Base-by-base conservation (phyloP, 2,888 invertebrate genomes). In the Liodrosophila aerea region DNA sequence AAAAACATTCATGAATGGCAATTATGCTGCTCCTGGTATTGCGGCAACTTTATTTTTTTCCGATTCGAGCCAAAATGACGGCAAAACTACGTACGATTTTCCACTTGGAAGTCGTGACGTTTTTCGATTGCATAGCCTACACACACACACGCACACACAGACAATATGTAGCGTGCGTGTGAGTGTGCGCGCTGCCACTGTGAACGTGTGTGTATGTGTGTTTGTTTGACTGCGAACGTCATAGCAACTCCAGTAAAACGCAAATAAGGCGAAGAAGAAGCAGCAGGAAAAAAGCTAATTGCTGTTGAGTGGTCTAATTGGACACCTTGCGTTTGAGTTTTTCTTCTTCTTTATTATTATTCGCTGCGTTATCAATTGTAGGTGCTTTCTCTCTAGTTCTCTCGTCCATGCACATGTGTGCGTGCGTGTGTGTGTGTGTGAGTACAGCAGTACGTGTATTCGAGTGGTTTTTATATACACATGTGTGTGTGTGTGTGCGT, bases 51-150 rank as follows among this genome's bases (percentile, higher is more conserved):
- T 57, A 51, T 43, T 45, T 51, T 58, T 46, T 66, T 62, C 57
- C 57, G 56, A 37, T 29, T 41, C 46, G 59, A 64, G 83, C 73
- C 73, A 53, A 75, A 74, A 64, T 62, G 56, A 70, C 59, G 62
- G 40, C 67, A 65, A 78, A 67, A 80, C 65, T 65, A 73, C 81
- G 73, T 71, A 81, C 74, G 75, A 41, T 71, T 83, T 85, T 82
- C 80, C 85, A 71, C 66, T 82, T 75, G 81, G 85, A 78, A 81
- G 78, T 75, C 73, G 80, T 82, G 85, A 85, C 81, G 83, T 85
- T 78, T 82, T 82, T 64, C 83, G 73, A 64, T 71, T 71, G 73
- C 70, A 71, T 62, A 69, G 34, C 58, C 51, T 33, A 13, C 44
- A 16, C 33, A 9, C 27, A 18, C 15, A 15, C 22, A 11, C 40